These are phyloP conservation scores for Fragum sueziense DNA, from an alignment of 2,888 invertebrate genomes.

Conservation along the genomic window DNA sequence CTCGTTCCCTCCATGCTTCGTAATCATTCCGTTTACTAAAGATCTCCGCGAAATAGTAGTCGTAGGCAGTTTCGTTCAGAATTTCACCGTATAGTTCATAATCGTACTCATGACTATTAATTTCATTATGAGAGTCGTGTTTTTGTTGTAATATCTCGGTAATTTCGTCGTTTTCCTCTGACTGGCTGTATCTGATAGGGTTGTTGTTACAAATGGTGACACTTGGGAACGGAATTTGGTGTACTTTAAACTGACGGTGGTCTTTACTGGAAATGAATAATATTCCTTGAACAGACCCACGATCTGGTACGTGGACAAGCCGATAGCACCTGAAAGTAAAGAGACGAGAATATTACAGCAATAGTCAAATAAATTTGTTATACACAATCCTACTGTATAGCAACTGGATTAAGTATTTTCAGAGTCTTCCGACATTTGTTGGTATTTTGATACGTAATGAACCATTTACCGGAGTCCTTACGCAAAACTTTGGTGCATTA, in stretches of 20 bases:
- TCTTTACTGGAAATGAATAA: conserved; percentile 54
- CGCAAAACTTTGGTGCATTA: background rate
- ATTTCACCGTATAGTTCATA: background rate
- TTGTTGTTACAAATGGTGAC: conserved; percentile 68
- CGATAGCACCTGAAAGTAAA: conserved; percentile 39
- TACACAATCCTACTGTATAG: background rate
- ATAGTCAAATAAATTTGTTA: background rate
- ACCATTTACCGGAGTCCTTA: background rate
- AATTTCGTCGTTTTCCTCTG: background rate
- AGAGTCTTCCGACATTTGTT: background rate
- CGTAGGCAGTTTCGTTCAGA: background rate
- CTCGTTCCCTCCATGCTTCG: background rate
- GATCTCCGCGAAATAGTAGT: background rate
- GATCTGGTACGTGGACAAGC: conserved; percentile 42
- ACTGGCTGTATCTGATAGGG: conserved; percentile 34
- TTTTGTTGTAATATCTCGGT: background rate
- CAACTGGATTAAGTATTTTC: background rate
- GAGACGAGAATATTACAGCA: background rate
- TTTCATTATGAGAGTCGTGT: background rate
- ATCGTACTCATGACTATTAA: background rate
- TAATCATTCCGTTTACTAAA: background rate
- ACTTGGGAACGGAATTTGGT: conserved; percentile 60
- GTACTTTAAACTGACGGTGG: conserved; percentile 57
- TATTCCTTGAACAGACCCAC: conserved; percentile 34
- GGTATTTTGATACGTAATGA: background rate